Evolutionary conservation across 2,113 vertebrate genomes (phyloP).

Genomic region (Mesocricetus auratus): DNA sequence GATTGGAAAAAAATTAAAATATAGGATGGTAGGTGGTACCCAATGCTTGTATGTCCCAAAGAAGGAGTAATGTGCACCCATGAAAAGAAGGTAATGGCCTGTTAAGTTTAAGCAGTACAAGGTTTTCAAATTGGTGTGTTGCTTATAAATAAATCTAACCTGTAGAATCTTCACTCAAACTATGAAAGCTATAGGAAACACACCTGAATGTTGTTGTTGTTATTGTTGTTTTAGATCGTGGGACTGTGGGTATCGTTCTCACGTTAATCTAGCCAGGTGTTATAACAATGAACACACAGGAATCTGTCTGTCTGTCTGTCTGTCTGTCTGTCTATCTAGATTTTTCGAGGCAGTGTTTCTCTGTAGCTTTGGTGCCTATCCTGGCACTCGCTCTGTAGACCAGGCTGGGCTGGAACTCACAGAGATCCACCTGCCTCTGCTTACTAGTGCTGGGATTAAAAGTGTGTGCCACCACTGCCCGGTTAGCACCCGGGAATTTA

Average conservation of each 20-base stretch:
- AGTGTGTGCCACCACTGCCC: too few relatives aligned
- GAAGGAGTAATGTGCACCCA: not conserved
- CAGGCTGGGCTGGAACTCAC: too few relatives aligned
- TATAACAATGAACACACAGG: not conserved
- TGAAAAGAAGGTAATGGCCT: not conserved
- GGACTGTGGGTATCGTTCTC: not conserved
- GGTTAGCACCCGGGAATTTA: not conserved
- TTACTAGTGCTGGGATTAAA: too few relatives aligned
- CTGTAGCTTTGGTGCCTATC: too few relatives aligned
- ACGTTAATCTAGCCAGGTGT: not conserved
- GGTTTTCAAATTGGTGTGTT: constrained; percentile 1
- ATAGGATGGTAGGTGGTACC: not conserved
- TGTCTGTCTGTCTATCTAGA: not conserved
- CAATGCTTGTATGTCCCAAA: not conserved
- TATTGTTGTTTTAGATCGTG: not conserved
- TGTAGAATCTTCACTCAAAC: not conserved
- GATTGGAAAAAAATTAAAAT: not conserved
- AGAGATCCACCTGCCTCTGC: too few relatives aligned
- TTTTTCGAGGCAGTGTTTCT: too few relatives aligned
- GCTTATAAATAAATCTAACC: not conserved
- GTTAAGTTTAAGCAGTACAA: not conserved
- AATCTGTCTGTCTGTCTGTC: not conserved
- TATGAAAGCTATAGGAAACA: not conserved
- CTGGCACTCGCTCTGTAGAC: too few relatives aligned
- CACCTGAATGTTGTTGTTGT: not conserved